phyloP scores from a whole-genome alignment of 2,113 vertebrate species.

The Dasyornis broadbenti region DNA sequence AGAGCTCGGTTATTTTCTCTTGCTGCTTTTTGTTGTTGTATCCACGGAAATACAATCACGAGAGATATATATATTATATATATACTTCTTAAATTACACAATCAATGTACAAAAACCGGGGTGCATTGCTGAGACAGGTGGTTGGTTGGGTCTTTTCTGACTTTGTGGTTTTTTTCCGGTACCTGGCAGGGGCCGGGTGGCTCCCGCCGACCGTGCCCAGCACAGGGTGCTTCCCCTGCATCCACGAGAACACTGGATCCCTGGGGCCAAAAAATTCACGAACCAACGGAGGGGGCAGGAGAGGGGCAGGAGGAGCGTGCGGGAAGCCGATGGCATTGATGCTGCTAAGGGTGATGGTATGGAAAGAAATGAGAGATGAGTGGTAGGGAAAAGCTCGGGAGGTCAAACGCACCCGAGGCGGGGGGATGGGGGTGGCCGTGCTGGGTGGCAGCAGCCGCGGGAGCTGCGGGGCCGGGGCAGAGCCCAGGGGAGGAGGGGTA shows the following conservation, averaged over 20 bases:
- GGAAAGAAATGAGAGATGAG: not conserved
- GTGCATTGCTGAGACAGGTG: constrained; percentile 81
- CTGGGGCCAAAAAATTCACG: constrained; percentile 44
- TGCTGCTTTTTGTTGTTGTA: constrained; percentile 73
- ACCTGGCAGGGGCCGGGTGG: not conserved
- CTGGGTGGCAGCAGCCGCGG: not conserved
- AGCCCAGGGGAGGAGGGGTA: not conserved
- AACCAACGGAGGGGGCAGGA: not conserved
- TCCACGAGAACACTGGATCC: not conserved
- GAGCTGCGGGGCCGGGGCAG: not conserved
- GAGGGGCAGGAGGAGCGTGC: not conserved
- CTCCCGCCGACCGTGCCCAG: not conserved
- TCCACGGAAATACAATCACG: constrained; percentile 90
- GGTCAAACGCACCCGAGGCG: not conserved
- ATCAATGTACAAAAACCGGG: constrained; percentile 90
- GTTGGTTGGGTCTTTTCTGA: constrained; percentile 56
- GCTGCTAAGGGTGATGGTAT: not conserved
- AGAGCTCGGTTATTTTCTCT: constrained; percentile 67
- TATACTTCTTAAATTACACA: constrained; percentile 92
- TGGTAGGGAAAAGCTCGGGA: not conserved
- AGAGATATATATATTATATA: constrained; percentile 77
- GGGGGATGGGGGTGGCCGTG: not conserved
- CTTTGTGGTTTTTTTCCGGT: not conserved
- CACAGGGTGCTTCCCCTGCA: constrained; percentile 18
- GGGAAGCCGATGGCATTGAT: not conserved